phyloP scores from a whole-genome alignment of 2,113 vertebrate species.

The Ondatra zibethicus region DNA sequence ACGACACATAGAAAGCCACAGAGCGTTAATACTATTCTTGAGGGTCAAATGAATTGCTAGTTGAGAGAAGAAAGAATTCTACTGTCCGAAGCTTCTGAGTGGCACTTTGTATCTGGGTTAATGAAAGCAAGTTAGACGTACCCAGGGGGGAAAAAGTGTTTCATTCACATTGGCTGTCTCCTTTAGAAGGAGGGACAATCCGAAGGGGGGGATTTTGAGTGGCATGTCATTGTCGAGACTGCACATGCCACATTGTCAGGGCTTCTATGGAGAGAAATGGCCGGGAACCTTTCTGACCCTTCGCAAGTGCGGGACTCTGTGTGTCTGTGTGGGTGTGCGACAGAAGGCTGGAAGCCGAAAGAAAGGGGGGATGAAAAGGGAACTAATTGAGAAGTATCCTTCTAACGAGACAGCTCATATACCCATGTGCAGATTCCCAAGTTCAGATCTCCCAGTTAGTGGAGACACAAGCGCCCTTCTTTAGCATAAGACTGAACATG shows the following conservation, averaged over 20 bases:
- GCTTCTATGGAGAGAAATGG: slow-evolving; percentile 78
- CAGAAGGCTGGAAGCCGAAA: slow-evolving; percentile 55
- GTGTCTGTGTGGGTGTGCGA: neutral
- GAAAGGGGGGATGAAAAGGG: slow-evolving; percentile 75
- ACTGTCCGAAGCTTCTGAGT: slow-evolving; percentile 68
- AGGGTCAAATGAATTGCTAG: slow-evolving; percentile 68
- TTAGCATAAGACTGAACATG: slow-evolving; percentile 43
- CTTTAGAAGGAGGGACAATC: slow-evolving; percentile 83
- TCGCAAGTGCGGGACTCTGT: neutral
- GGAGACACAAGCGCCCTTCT: slow-evolving; percentile 41
- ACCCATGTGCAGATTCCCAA: slow-evolving; percentile 72
- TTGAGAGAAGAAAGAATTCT: slow-evolving; percentile 79
- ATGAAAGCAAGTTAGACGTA: slow-evolving; percentile 79
- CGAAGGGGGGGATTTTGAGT: slow-evolving; percentile 73
- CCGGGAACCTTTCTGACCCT: slow-evolving; percentile 79
- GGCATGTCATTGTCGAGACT: slow-evolving; percentile 81
- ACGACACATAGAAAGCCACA: slow-evolving; percentile 73
- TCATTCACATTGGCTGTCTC: slow-evolving; percentile 73
- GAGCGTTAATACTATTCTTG: slow-evolving; percentile 79
- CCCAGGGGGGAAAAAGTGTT: slow-evolving; percentile 60
- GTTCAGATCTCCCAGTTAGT: slow-evolving; percentile 66
- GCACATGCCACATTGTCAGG: slow-evolving; percentile 81
- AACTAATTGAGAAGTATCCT: slow-evolving; percentile 70
- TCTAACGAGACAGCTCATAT: slow-evolving; percentile 80
- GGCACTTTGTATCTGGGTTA: slow-evolving; percentile 78